These are phyloP conservation scores for Perca fluviatilis DNA, from an alignment of 2,113 vertebrate species.

Conservation along the genomic window DNA sequence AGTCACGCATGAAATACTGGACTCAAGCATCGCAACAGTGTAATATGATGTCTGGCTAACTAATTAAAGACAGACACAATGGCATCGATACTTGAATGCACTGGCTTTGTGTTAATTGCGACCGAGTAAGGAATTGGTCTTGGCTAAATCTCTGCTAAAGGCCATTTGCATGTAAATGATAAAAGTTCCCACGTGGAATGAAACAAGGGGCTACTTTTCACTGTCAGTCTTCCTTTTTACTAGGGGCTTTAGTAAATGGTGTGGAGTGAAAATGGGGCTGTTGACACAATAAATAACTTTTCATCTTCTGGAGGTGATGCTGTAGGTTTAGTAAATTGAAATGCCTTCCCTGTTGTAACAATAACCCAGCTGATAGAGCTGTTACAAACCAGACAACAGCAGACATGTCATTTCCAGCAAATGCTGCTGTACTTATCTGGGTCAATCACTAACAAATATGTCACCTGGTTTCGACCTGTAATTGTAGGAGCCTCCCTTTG, in stretches of 20 bases:
- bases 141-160: constrained; percentile 52
- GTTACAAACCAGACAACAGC: constrained; percentile 35
- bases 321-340: constrained; percentile 47
- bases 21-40: constrained; percentile 44
- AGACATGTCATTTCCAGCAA: constrained; percentile 46
- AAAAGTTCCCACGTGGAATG: constrained; percentile 32
- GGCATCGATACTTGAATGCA: constrained; percentile 60
- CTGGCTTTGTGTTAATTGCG: constrained; percentile 63
- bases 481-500: constrained; percentile 17
- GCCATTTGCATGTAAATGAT: constrained; percentile 44
- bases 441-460: constrained; percentile 50
- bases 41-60: constrained; percentile 53
- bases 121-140: constrained; percentile 49
- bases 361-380: constrained; percentile 27
- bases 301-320: constrained; percentile 31
- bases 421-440: constrained; percentile 36
- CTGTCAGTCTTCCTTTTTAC: neutral
- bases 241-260: constrained; percentile 24
- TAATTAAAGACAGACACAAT: constrained; percentile 65
- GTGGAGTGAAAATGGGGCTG: constrained; percentile 26
- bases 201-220: constrained; percentile 21
- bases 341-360: constrained; percentile 29
- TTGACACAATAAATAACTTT: constrained; percentile 69
- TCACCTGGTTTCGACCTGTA: constrained; percentile 60
- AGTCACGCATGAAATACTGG: constrained; percentile 49